Evolutionary conservation across 92 coral and sea anemone genomes (phyloP), one percentile per base, ranked within the genome.

Genomic region (Heliopora coerulea): DNA sequence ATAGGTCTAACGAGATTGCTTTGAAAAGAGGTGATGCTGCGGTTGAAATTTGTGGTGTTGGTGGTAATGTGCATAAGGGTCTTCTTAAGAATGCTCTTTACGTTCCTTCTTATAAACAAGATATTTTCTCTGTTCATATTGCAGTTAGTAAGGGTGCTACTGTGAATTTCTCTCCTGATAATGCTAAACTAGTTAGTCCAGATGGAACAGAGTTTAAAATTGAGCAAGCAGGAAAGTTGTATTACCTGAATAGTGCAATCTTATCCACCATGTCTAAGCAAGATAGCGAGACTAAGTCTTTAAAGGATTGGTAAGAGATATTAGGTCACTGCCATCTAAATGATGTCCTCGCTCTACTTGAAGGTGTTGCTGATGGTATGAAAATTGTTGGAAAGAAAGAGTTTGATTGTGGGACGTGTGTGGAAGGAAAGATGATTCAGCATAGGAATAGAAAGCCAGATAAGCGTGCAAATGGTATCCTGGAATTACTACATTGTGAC

Each of bases 271-370:
- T 78, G 80, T 28, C 70, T 65, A 60, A 62, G 27, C 74, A 62
- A 40, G 17, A 44, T 11, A 62, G 79, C 23, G 49, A 33, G n/a
- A 67, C 80, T 12, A 54, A 74, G 28, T 52, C 80, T 54, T 75
- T 76, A 54, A 68, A 40, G 23, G 68, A 62, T 32, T 77, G 82
- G 82, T 62, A 83, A 56, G 29, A 62, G 58, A 81, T 81, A 32
- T 44, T 81, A 59, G 80, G 86, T 17, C 86, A 81, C 65, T 81
- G 86, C 39, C 75, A 76, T 69, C 61, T 67, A 39, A 73, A 76
- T 4, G 83, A 78, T 61, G 24, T 74, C 12, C 42, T 57, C 0
- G 40, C 66, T 32, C 40, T n/a, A n/a, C n/a, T n/a, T n/a, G n/a
- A n/a, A n/a, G n/a, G n/a, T 33, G 32, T 60, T 27, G 67, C 19